Percentiles rank a stretch among this genome's conserved stretches.
These are phyloP conservation scores for Neotoma lepida DNA, from an alignment of 2,113 vertebrate genomes.

Conservation along the genomic window DNA sequence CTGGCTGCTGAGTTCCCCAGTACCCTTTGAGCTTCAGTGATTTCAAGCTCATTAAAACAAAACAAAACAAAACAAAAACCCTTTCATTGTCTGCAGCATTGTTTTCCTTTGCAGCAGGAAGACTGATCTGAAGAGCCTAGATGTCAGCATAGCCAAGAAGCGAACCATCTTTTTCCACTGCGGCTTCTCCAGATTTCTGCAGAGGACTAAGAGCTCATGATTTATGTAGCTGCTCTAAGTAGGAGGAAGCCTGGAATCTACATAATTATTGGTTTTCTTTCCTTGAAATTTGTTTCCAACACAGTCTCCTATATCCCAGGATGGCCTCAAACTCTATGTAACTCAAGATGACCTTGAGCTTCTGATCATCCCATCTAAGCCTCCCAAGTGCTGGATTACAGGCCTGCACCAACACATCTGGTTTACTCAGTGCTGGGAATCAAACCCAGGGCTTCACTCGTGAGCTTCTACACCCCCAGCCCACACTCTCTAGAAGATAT, in stretches of 20 bases:
- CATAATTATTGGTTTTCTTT: neutral
- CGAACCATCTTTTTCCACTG: slow-evolving; percentile 3
- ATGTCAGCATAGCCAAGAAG: slow-evolving; percentile 20
- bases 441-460: neutral
- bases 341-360: neutral
- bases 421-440: neutral
- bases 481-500: neutral
- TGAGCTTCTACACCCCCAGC: neutral
- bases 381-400: neutral
- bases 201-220: neutral
- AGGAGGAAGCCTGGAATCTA: slow-evolving; percentile 29
- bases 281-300: neutral
- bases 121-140: slow-evolving; percentile 7
- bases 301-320: neutral
- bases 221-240: slow-evolving; percentile 27
- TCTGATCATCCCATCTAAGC: neutral
- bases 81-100: slow-evolving; percentile 37
- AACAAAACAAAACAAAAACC: neutral
- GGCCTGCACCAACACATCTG: neutral
- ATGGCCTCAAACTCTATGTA: neutral
- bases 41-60: slow-evolving; percentile 46
- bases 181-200: slow-evolving; percentile 22
- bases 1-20: neutral
- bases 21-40: slow-evolving; percentile 21
- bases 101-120: neutral